phyloP scores from a whole-genome alignment of 2,797 vertebrate species.

The Centroberyx gerrardi region DNA sequence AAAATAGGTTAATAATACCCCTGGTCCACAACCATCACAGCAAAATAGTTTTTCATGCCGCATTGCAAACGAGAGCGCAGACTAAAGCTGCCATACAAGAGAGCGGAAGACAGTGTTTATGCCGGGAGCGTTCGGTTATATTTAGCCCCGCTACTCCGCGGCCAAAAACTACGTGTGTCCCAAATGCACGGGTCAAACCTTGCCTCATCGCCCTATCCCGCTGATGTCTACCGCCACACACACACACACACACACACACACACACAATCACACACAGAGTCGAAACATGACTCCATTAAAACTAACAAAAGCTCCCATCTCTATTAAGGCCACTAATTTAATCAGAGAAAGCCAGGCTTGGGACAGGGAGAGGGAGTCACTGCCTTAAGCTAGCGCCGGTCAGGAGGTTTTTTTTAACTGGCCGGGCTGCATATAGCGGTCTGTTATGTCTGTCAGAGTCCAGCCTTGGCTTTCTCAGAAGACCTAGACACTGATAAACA shows the following conservation, averaged over 20 bases:
- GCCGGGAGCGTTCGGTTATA: conserved; percentile 55
- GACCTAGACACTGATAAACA: too few relatives aligned
- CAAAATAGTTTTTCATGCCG: conserved; percentile 31
- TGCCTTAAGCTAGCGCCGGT: conserved; percentile 23
- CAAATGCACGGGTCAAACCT: conserved; percentile 35
- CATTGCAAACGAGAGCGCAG: conserved; percentile 8
- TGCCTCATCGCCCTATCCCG: not conserved
- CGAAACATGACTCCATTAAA: not conserved
- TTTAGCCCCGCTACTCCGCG: conserved; percentile 53
- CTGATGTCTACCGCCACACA: not conserved
- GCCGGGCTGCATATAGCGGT: conserved; percentile 37
- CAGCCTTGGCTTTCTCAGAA: too few relatives aligned
- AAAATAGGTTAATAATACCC: conserved; percentile 38
- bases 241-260: not conserved
- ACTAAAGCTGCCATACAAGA: conserved; percentile 30
- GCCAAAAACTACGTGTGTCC: conserved; percentile 20
- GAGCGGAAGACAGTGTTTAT: conserved; percentile 46
- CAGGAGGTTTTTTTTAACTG: conserved; percentile 9
- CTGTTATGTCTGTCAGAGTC: conserved; percentile 29
- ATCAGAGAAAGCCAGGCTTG: conserved; percentile 11
- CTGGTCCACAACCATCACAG: conserved; percentile 27
- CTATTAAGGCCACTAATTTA: not conserved
- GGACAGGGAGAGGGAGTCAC: not conserved
- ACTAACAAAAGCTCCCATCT: not conserved
- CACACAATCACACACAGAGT: not conserved